Conservation (phyloP, 1,140 invertebrate species). For the Steinernema khuongi region DNA sequence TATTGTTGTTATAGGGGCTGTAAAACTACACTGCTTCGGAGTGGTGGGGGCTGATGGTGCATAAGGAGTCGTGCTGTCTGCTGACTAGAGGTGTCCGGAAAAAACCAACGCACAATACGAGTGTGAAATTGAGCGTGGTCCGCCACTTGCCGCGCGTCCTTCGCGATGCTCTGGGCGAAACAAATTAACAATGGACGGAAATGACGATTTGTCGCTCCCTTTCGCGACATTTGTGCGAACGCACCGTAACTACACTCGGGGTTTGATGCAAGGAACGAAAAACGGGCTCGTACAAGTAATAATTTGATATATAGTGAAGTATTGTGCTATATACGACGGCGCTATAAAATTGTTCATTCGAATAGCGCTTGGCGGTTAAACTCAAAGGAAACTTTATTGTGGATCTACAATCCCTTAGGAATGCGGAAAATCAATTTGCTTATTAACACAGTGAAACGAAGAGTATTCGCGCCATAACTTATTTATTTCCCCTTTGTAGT, state of each 20-base stretch:
- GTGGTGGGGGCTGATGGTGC: neutral
- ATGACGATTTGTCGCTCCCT: neutral
- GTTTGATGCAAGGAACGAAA: no score
- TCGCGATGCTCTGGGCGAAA: constrained; percentile 7
- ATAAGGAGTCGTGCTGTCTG: neutral
- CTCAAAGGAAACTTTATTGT: neutral
- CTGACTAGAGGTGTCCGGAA: neutral
- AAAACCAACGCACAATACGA: neutral
- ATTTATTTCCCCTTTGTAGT: constrained; percentile 4
- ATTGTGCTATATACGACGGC: neutral
- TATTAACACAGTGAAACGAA: neutral
- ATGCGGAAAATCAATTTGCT: neutral
- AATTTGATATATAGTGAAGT: no score
- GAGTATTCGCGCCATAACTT: neutral
- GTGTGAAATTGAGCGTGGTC: neutral
- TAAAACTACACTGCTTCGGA: neutral
- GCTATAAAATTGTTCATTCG: neutral
- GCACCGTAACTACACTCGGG: neutral
- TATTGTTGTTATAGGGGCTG: neutral
- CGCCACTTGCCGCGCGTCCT: neutral
- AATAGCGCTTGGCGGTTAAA: neutral
- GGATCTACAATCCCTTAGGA: neutral
- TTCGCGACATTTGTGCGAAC: neutral
- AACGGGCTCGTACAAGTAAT: no score
- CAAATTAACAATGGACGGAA: constrained; percentile 10